Base-by-base conservation (phyloP, 2,113 vertebrate species). In the Smithornis capensis region DNA sequence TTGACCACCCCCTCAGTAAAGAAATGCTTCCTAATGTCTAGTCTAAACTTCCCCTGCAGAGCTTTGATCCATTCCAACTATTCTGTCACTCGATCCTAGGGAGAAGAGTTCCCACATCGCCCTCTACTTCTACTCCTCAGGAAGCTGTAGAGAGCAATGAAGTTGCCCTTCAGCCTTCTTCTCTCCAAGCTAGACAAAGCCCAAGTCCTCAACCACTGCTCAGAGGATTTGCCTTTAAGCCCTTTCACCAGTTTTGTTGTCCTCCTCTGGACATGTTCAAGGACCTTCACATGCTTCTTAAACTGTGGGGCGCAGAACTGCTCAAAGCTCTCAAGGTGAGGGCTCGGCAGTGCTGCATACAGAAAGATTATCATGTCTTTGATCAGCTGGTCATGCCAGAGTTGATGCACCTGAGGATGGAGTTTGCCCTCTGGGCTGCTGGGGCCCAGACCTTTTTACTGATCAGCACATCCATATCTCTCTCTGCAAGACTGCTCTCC, bases 271-370 rank as follows among this genome's bases (percentile, higher is more conserved):
- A 14, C 0, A 0, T 9, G 28, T 19, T 53, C 29, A 74, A 29
- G 31, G 42, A 38, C 28, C 8, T 64, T 53, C 23, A 35, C 12
- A 35, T 13, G 28, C 4, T 52, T 27, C 11, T 22, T 22, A 29
- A 73, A 23, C 8, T 50, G 12, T 40, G 10, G 3, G 16, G 7
- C 29, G 19, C 68, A 5, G 12, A 52, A 44, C 16, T 63, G 47
- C n/a, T 33, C 38, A 23, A 37, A 60, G 18, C 7, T 28, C 13
- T 42, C 2, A 0, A 47, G 71, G 6, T 13, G 35, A 82, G 42
- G 18, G 11, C 1, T 1, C 40, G 42, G 7, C 29, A 56, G 4
- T 0, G 0, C 40, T 21, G 35, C 52, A 19, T 6, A 15, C 7
- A 52, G n/a, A 0, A 2, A 18, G 13, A 71, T 24, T 28, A 47